Evolutionary conservation across 2,888 invertebrate genomes (phyloP).

Genomic region (Torymus auratus): DNA sequence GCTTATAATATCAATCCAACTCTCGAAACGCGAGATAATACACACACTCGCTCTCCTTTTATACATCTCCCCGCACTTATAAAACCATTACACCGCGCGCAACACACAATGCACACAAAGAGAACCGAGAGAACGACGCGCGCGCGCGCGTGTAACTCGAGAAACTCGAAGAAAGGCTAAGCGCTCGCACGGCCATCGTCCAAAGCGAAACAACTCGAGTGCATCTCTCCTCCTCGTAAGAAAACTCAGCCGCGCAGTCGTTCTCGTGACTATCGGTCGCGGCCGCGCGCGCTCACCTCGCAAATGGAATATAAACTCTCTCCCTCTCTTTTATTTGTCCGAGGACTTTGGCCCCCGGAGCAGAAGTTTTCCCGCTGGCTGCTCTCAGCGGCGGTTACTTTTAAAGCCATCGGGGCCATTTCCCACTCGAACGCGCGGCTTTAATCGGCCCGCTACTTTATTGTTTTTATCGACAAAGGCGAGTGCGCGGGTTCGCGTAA

Average conservation of each 20-base stretch:
- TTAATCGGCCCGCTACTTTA: slow-evolving; percentile 18
- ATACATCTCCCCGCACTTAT: too few relatives aligned
- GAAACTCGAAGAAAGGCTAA: too few relatives aligned
- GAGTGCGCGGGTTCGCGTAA: slow-evolving; percentile 6
- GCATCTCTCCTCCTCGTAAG: neutral
- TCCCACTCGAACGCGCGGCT: slow-evolving; percentile 22
- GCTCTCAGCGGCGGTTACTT: slow-evolving; percentile 60
- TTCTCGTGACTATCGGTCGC: slow-evolving; percentile 7
- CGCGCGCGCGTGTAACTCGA: too few relatives aligned
- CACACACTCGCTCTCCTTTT: too few relatives aligned
- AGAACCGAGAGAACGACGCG: too few relatives aligned
- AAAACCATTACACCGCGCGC: too few relatives aligned
- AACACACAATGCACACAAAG: too few relatives aligned
- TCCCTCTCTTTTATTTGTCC: slow-evolving; percentile 38
- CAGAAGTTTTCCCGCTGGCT: slow-evolving; percentile 59
- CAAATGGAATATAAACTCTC: slow-evolving; percentile 66
- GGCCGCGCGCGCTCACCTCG: slow-evolving; percentile 18
- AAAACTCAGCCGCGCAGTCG: neutral
- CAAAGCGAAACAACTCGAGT: too few relatives aligned
- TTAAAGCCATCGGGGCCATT: slow-evolving; percentile 62
- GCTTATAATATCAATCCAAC: too few relatives aligned
- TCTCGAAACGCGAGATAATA: too few relatives aligned
- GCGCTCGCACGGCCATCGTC: too few relatives aligned
- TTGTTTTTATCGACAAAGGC: slow-evolving; percentile 54
- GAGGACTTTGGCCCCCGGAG: neutral